Evolutionary conservation across 2,797 vertebrate species (phyloP).

Genomic region (Fratercula arctica): DNA sequence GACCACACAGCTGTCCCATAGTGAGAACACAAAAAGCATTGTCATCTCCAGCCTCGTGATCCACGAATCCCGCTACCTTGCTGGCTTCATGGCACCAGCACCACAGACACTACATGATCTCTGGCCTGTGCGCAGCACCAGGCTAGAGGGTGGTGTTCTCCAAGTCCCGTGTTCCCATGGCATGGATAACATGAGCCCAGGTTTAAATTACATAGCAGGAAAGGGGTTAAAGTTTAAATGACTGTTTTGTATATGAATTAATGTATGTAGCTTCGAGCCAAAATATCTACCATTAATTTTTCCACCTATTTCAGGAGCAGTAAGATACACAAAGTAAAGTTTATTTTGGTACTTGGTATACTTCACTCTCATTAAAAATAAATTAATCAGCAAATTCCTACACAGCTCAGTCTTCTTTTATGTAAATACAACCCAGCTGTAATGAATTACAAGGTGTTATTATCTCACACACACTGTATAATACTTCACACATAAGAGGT

Average conservation of each 20-base stretch:
- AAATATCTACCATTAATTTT: slow-evolving; percentile 83
- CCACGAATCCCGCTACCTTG: not conserved
- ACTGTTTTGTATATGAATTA: slow-evolving; percentile 81
- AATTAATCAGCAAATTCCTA: slow-evolving; percentile 87
- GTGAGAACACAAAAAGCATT: not conserved
- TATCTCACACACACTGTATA: slow-evolving; percentile 75
- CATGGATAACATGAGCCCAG: not conserved
- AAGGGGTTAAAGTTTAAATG: slow-evolving; percentile 78
- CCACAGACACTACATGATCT: rapidly evolving
- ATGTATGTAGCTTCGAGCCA: slow-evolving; percentile 77
- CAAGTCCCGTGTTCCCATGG: slow-evolving; percentile 7
- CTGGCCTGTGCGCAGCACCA: not conserved
- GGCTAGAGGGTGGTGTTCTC: not conserved
- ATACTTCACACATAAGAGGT: slow-evolving; percentile 75
- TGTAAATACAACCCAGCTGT: slow-evolving; percentile 84
- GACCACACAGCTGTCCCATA: not conserved
- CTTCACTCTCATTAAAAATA: slow-evolving; percentile 86
- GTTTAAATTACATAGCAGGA: slow-evolving; percentile 57
- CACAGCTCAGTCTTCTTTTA: slow-evolving; percentile 80
- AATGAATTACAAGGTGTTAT: slow-evolving; percentile 84
- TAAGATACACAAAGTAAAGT: slow-evolving; percentile 83
- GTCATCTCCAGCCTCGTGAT: not conserved
- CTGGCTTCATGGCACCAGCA: not conserved
- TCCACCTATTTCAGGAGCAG: slow-evolving; percentile 83
- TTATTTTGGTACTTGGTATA: slow-evolving; percentile 84